Base-by-base conservation (phyloP, 2,888 invertebrate genomes). In the Heliconius ismenius region DNA sequence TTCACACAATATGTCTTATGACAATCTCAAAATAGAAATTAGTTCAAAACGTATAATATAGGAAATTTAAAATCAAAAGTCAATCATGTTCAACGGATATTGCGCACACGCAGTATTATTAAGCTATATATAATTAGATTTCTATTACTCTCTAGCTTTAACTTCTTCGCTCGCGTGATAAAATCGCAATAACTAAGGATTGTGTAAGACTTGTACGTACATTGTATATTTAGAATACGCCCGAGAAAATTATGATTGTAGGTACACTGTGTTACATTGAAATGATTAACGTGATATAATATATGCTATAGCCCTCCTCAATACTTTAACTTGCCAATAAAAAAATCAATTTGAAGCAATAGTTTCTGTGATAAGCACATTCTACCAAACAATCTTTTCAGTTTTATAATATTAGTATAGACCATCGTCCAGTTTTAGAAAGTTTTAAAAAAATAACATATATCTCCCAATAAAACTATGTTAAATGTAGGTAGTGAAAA, bases 21-120 rank as follows among this genome's bases (percentile, higher is more conserved):
- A 70, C 32, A 24, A 10, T 73, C 73, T 77, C 74, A n/a, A 73
- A 78, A 75, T 73, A 76, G 69, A 78, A 54, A 54, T 58, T 73
- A 69, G 64, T 74, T 63, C 32, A 13, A 68, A 76, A 74, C 65
- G 74, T 76, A 43, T 69, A 60, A 73, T 58, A 73, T 28, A 76
- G 69, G 76, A 76, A 73, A 43, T 80, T 75, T 73, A 76, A 76
- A 73, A 43, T 80, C 21, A 74, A 58, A 39, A 60, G 11, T 43
- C 70, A 54, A 54, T 60, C 39, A 73, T 43, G 58, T 43, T 11
- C 18, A 63, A 28, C 74, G 76, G 70, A 78, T 78, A 62, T 72
- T 76, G 60, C 24, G 58, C 60, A 43, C 11, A 68, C 39, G 72
- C 62, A 24, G n/a, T 39, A 65, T 13, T 39, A n/a, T 54, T 62